Base-by-base conservation (phyloP, 2,113 vertebrate species). In the Jacana jacana region DNA sequence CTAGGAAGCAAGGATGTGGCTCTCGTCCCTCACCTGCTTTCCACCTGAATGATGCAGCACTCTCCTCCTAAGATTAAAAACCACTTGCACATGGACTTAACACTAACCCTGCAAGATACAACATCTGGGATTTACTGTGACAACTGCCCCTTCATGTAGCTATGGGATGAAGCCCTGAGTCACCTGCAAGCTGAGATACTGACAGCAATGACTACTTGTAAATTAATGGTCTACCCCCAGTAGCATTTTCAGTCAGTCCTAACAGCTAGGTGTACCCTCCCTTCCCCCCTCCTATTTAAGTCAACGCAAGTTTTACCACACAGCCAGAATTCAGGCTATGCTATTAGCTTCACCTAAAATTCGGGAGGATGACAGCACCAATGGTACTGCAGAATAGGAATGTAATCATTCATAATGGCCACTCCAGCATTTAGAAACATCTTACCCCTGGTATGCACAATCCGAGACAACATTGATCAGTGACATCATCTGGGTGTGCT, bases 301-400 rank as follows among this genome's bases (percentile, higher is more conserved):
- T 52, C 51, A 52, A 46, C 16, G 25, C 44, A 70, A n/a, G 48
- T 75, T 66, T 65, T 75, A 66, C 37, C 40, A 15, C 4, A 42
- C 0, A 0, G 51, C 25, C 27, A 48, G 44, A 57, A 30, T 46
- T 87, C 12, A 0, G 2, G 33, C 23, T 35, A 3, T 0, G 0
- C 22, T 33, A 33, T 25, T 5, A 79, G 13, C 69, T 57, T 70
- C 73, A 51, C 30, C 8, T 44, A 7, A 40, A 51, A 30, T 28
- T 1, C 40, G 11, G 11, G 65, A 52, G n/a, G 25, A 27, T 77
- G 65, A 35, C 65, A 30, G 11, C 7, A 57, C 22, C 51, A 48
- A 3, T 0, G 9, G 60, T 8, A 49, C 3, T 57, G 40, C 60
- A 71, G 20, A 72, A 51, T 3, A 49, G 0, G 3, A 37, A 15